phyloP scores from a whole-genome alignment of 2,888 invertebrate genomes.

The Catotricha subobsoleta region DNA sequence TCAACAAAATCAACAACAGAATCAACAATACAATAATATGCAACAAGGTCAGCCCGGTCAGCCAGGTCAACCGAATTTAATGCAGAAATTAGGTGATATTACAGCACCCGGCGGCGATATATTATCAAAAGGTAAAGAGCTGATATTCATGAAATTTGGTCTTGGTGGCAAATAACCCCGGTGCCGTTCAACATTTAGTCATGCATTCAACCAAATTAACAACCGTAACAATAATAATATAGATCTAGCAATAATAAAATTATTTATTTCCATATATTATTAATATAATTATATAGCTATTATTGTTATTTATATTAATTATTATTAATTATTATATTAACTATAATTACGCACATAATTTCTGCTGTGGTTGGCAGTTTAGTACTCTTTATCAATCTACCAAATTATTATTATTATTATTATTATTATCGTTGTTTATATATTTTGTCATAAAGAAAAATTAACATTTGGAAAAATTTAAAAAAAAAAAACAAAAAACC shows the following conservation, averaged over 20 bases:
- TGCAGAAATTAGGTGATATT: constrained; percentile 80
- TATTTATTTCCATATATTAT: neutral
- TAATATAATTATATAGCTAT: too few species aligned
- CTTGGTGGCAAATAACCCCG: constrained; percentile 54
- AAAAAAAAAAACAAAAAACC: too few species aligned
- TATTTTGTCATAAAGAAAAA: too few species aligned
- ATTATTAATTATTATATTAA: too few species aligned
- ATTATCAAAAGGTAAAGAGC: constrained; percentile 81
- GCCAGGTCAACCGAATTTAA: constrained; percentile 42
- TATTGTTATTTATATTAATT: too few species aligned
- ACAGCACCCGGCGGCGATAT: constrained; percentile 79
- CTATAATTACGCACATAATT: too few species aligned
- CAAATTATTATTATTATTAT: too few species aligned
- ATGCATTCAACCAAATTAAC: neutral
- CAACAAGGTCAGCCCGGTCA: constrained; percentile 27
- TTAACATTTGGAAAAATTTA: too few species aligned
- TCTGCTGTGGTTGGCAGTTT: too few species aligned
- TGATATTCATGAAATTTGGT: constrained; percentile 87
- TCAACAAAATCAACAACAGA: constrained; percentile 30
- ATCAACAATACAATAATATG: constrained; percentile 18
- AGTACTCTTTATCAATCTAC: too few species aligned
- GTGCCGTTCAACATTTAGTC: neutral
- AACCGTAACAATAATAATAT: neutral
- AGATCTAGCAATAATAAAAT: neutral
- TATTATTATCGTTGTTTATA: too few species aligned